Evolutionary conservation across 1,140 invertebrate genomes (phyloP).

Genomic region (Macrosteles quadrilineatus): DNA sequence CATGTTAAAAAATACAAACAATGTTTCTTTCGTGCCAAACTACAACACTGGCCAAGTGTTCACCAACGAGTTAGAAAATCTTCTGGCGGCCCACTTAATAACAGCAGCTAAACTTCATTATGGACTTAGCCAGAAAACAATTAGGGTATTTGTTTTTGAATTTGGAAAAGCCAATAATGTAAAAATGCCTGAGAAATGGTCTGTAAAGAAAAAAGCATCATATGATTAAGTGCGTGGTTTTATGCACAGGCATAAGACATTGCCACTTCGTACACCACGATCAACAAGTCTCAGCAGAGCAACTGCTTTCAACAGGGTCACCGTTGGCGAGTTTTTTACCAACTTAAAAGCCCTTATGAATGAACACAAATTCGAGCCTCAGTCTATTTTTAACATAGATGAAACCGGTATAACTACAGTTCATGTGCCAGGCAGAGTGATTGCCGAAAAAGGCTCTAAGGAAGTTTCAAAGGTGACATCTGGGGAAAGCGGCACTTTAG

Average conservation of each 20-base stretch:
- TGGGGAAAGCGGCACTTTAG: slow-evolving; percentile 51
- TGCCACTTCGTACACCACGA: slow-evolving; percentile 50
- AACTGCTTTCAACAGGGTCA: slow-evolving; percentile 49
- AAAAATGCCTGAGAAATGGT: slow-evolving; percentile 28
- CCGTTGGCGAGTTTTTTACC: slow-evolving; percentile 48
- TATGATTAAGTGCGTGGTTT: slow-evolving; percentile 49
- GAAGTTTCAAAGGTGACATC: slow-evolving; percentile 51
- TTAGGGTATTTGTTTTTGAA: slow-evolving; percentile 1
- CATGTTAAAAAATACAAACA: no score
- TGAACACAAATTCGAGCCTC: slow-evolving; percentile 42
- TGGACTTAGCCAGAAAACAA: neutral
- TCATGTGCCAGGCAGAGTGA: slow-evolving; percentile 50
- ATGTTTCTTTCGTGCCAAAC: slow-evolving; percentile 21
- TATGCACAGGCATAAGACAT: slow-evolving; percentile 51
- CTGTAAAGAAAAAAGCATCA: slow-evolving; percentile 42
- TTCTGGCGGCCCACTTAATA: neutral
- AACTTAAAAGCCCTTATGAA: slow-evolving; percentile 45
- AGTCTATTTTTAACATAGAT: slow-evolving; percentile 53
- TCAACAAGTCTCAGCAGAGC: slow-evolving; percentile 52
- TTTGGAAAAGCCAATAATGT: slow-evolving; percentile 18
- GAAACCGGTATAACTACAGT: slow-evolving; percentile 55
- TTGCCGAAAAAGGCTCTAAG: slow-evolving; percentile 49
- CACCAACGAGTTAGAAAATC: neutral
- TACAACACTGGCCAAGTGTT: slow-evolving; percentile 1
- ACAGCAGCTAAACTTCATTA: neutral